Evolutionary conservation across 2,888 invertebrate genomes (phyloP), one percentile per base, ranked within the genome.

Genomic region (Lasiommata megera): DNA sequence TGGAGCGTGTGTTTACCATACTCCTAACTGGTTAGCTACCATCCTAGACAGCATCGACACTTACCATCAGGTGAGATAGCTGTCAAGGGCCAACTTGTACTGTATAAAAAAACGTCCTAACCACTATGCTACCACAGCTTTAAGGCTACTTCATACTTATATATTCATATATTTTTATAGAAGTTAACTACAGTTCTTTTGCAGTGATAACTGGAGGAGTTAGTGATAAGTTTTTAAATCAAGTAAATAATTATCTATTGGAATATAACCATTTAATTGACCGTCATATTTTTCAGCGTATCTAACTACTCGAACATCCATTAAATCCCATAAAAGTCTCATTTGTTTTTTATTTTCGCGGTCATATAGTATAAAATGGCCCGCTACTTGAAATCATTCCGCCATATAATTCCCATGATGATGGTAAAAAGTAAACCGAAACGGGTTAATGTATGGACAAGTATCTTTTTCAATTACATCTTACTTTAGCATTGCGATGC

Each of bases 401-500:
- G 50, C 51, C 43, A 34, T 58, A 61, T 54, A 57, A 61, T 47
- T 57, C 38, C 40, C 58, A 44, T 29, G 50, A 54, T 54, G 18
- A 40, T 23, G 17, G 29, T 51, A 44, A 58, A 52, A 47, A 58
- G 44, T 40, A 53, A 60, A 60, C 31, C 34, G 17, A 47, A 43
- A 61, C 36, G 40, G 52, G 12, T 41, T 48, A 60, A 54, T 47
- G 38, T 34, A 57, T 38, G 46, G 44, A 44, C 54, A 34, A 54
- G 57, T 60, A 60, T 57, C 57, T 60, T 60, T 63, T 60, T 62
- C 64, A 62, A 66, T 66, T 66, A 66, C 56, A 57, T 58, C 60
- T 58, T 40, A 63, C 55, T 64, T 56, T 56, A 46, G 34, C 58
- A 56, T 62, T 62, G 55, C 56, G 58, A 40, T 66, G 64, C 58